Conservation (phyloP, 2,888 invertebrate species). For the Ecliptopera silaceata region DNA sequence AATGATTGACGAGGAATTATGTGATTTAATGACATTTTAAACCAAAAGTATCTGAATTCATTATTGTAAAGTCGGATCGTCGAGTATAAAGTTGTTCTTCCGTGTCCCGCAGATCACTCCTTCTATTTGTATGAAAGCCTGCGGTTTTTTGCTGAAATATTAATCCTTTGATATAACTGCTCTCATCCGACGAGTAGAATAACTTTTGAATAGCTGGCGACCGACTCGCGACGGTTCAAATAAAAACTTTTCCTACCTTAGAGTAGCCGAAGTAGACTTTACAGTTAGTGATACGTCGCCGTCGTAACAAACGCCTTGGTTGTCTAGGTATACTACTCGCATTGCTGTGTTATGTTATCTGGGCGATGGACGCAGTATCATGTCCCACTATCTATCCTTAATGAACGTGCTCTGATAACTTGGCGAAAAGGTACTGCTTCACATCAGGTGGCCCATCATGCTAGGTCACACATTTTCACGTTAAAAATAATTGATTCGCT, state of each 20-base stretch:
- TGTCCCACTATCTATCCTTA: too few relatives aligned
- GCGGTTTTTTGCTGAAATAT: slow-evolving; percentile 11
- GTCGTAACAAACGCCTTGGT: too few relatives aligned
- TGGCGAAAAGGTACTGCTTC: too few relatives aligned
- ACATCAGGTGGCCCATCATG: too few relatives aligned
- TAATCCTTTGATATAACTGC: slow-evolving; percentile 16
- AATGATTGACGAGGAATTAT: too few relatives aligned
- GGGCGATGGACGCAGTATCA: too few relatives aligned
- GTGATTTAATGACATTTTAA: too few relatives aligned
- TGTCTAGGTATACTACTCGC: too few relatives aligned
- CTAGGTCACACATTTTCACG: too few relatives aligned
- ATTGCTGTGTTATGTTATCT: too few relatives aligned
- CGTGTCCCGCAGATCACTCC: neutral
- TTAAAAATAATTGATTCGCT: too few relatives aligned
- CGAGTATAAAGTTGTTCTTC: neutral
- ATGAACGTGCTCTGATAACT: too few relatives aligned
- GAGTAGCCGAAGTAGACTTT: slow-evolving; percentile 7
- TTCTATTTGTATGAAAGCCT: neutral
- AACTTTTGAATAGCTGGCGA: slow-evolving; percentile 25
- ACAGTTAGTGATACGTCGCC: neutral
- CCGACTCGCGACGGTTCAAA: slow-evolving; percentile 27
- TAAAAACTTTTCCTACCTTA: slow-evolving; percentile 29
- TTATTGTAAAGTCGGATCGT: neutral
- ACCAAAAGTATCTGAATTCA: neutral
- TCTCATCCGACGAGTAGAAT: slow-evolving; percentile 20